Percentiles rank a stretch among this genome's conserved stretches.
Evolutionary conservation across 2,113 vertebrate genomes (phyloP).

Genomic region (Pelodiscus sinensis): DNA sequence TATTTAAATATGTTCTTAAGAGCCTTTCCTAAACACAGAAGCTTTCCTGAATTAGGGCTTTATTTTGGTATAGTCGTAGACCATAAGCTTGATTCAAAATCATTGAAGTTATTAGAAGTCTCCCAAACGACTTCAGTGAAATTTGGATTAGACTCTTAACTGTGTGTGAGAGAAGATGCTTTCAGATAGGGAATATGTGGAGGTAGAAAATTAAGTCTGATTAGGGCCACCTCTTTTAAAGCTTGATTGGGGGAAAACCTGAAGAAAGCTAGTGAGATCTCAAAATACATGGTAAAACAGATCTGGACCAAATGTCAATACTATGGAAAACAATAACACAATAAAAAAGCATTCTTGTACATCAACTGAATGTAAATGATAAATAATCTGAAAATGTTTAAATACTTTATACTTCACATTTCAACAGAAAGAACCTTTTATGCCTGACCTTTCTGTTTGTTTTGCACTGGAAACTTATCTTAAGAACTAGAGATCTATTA

Average conservation of each 20-base stretch:
- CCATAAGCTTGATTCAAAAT: background rate
- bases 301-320: background rate
- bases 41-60: background rate
- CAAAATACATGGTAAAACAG: constrained; percentile 52
- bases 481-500: constrained; percentile 64
- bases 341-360: constrained; percentile 52
- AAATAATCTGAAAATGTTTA: constrained; percentile 46
- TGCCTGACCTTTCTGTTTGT: constrained; percentile 48
- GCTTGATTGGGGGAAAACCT: constrained; percentile 43
- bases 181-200: background rate
- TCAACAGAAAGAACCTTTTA: constrained; percentile 52
- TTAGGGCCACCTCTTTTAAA: constrained; percentile 28
- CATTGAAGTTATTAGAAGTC: background rate
- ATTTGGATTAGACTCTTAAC: background rate
- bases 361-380: constrained; percentile 33
- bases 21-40: constrained; percentile 19
- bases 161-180: background rate
- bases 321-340: constrained; percentile 23
- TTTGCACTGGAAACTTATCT: constrained; percentile 51
- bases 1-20: background rate
- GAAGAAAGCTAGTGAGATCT: constrained; percentile 35
- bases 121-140: background rate
- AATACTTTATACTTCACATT: constrained; percentile 44
- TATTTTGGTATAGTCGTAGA: background rate
- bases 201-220: background rate